phyloP scores from a whole-genome alignment of 2,113 vertebrate species.

The Circaetus cinerascens region DNA sequence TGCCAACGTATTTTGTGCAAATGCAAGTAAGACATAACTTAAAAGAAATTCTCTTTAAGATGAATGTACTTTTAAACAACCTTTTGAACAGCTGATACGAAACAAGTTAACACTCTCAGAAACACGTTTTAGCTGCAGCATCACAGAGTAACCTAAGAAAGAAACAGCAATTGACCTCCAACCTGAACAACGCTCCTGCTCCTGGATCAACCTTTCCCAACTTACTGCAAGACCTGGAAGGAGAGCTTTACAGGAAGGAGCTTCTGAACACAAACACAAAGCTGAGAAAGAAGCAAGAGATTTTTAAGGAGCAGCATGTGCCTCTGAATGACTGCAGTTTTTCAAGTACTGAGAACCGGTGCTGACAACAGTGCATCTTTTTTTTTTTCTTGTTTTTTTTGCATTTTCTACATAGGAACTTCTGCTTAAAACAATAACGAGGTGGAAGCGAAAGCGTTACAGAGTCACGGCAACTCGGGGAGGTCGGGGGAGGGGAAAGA shows the following conservation, averaged over 20 bases:
- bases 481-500: not conserved
- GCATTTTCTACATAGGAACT: not conserved
- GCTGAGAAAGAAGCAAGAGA: not conserved
- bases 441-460: not conserved
- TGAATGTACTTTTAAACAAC: not conserved
- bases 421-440: not conserved
- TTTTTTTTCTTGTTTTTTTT: not conserved
- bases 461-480: not conserved
- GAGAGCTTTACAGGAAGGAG: not conserved
- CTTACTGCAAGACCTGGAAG: not conserved
- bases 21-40: not conserved
- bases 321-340: not conserved
- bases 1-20: not conserved
- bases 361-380: not conserved
- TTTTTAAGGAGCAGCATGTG: not conserved
- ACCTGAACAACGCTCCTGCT: not conserved
- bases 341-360: not conserved
- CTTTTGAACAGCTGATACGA: not conserved
- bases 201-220: not conserved
- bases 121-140: not conserved
- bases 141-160: not conserved
- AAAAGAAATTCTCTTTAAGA: not conserved
- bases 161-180: not conserved
- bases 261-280: not conserved
- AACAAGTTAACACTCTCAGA: not conserved